Base-by-base conservation (phyloP, 2,113 vertebrate species). In the Paramisgurnus dabryanus region DNA sequence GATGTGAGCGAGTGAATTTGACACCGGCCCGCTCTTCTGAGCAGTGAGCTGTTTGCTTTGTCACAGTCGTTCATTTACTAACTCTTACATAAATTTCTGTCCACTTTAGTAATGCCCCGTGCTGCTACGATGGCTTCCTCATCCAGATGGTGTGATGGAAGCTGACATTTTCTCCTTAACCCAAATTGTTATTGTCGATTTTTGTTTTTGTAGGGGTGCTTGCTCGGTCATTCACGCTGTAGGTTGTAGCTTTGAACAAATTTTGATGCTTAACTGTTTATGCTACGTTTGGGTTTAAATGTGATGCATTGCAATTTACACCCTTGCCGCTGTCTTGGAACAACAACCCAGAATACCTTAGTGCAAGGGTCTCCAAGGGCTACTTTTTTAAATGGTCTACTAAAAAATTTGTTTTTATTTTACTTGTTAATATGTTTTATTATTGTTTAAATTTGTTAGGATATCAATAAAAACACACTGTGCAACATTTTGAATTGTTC, bases 1-100 rank as follows among this genome's bases (percentile, higher is more conserved):
- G 70, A 80, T 83, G 76, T 85, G 72, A 49, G 73, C 84, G 70
- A 78, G 82, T 61, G 43, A 71, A 72, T 77, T 65, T 68, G 82
- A 84, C 67, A 67, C 34, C 12, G 5, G 27, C 27, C 71, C 50
- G 57, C 22, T 67, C 9, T 57, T n/a, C n/a, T 11, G 45, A 34
- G 47, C 22, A 61, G 57, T 58, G 73, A 76, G 76, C 80, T 63
- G 47, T 86, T 87, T 83, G 84, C 80, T 10, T 78, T 71, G 80
- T 85, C 76, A 34, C 27, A 76, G 66, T 39, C 61, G 86, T 85
- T 86, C 60, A 84, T 61, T 55, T 63, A 7, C 27, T 55, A 53
- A 15, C 80, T 69, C 58, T 47, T 72, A 66, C 47, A 57, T 47
- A 78, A 12, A 53, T 72, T 34, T 61, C 7, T 47, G 22, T 70